Base-by-base conservation (phyloP, 2,888 invertebrate species). In the Oligia strigilis region DNA sequence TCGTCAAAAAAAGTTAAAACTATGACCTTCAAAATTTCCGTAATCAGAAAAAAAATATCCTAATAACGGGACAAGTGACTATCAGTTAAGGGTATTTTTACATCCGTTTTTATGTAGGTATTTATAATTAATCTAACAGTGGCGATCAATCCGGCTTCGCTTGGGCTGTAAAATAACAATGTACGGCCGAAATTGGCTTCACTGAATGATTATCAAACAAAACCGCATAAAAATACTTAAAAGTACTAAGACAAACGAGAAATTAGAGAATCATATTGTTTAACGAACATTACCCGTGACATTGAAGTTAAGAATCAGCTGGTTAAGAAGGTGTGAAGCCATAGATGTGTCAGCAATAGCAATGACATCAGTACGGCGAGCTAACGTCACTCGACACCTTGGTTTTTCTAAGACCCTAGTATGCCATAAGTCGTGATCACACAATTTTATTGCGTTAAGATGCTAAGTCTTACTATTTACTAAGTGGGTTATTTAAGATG, bases 301-400 rank as follows among this genome's bases (percentile, higher is more conserved):
- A 71, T 72, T 81, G 36, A 46, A 23, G n/a, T 62, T 62, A 55
- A 79, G 46, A 83, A 87, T 84, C 76, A 77, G 76, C 69, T 77
- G 75, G 76, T 78, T 64, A 84, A 9, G 13, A 77, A 78, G 58
- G 62, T 62, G 65, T 19, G 80, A 87, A 87, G 40, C 72, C 67
- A 43, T 58, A 76, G 49, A 62, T 72, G 43, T 69, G 52, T 72
- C 55, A 67, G 70, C 55, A 83, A 75, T 84, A 83, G 36, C 43
- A 52, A 69, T 88, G 87, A 83, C 80, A 81, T 88, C 75, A 81
- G 65, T 40, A 62, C 13, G 43, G n/a, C 23, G 43, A 55, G 49
- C 46, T 77, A 14, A 78, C 89, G 81, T 88, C 81, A 87, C 14
- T 23, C 36, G 1, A 62, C 72, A 72, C 69, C 74, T 84, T 62